Base-by-base conservation (phyloP, 2,888 invertebrate genomes). In the Sesia bembeciformis region DNA sequence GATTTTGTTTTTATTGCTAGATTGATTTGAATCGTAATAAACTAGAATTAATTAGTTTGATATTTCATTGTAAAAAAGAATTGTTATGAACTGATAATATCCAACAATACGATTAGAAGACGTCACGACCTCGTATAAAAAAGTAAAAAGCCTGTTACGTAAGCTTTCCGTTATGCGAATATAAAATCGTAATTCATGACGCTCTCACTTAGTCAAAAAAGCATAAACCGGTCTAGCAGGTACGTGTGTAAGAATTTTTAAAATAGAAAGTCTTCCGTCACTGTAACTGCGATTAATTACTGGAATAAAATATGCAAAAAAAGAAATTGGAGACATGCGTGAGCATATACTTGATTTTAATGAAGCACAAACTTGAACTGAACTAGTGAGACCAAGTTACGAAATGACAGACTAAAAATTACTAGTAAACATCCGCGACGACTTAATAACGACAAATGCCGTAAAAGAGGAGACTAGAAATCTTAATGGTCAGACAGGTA, bases 231-330 rank as follows among this genome's bases (percentile, higher is more conserved):
- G 77, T 72, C 63, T 52, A 55, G 59, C 60, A 62, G 60, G 63
- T 64, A 66, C 60, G 60, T 58, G 56, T 59, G 61, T 70, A 70
- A 71, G 68, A 70, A 69, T 70, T 72, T 46, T 68, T 64, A 75
- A 81, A 81, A 81, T 81, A 81, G 84, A 85, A 85, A 84, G 84
- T 80, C 57, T 57, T 59, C 60, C 60, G 54, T 59, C 53, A 53
- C 43, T 51, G 46, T 51, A 51, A 57, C 52, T 57, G 57, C 55
- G 51, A 62, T 62, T 62, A 64, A 68, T 67, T 63, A 38, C 38
- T 3, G 7, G 23, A 4, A 8, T 50, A 23, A 50, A 46, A 39
- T 5, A 50, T 38, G 8, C 6, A 6, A 50, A 39, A 50, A 50
- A 50, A 50, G 46, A 46, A 46, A 8, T 46, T 23, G 23, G 23